Base-by-base conservation (phyloP, 2,113 vertebrate genomes). In the Cryptotis parvus region DNA sequence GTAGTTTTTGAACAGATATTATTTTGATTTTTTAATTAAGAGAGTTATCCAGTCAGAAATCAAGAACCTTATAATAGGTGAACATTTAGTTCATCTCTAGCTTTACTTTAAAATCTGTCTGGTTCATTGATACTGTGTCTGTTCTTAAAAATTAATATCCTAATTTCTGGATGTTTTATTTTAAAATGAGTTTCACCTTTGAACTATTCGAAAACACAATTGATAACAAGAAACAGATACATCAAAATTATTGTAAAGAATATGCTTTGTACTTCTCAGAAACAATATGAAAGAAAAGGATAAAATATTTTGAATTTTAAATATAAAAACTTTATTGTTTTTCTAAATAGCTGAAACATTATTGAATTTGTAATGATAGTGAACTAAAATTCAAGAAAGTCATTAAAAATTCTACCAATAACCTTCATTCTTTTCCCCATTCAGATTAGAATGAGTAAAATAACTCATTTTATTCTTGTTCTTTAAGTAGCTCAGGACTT, bases 401-500 rank as follows among this genome's bases (percentile, higher is more conserved):
- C 61, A 66, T 27, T 1, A 3, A 58, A 58, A 58, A 58, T 3
- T 6, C 24, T 58, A 24, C 22, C 45, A 31, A 22, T 74, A 39
- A 41, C 35, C 3, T 0, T 80, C 29, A 26, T 49, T 14, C 77
- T 63, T 74, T 70, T 27, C 4, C 7, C 16, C 6, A 39, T 10
- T 26, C 69, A 20, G 12, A 61, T 27, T 77, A 39, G 31, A 84
- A 79, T 16, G 18, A 87, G 4, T 33, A 7, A 16, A 77, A 6
- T 66, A 65, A 35, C 11, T 73, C 8, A 55, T 89, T 92, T 86
- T 89, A 58, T 1, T 78, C 58, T 94, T 87, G 15, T 2, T 91
- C 29, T 90, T 74, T 84, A 94, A 75, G 2, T 58, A 58, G 20
- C 55, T 22, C 55, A 58, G 22, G 18, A 20, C 55, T 58, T 6